Evolutionary conservation across 2,888 invertebrate species (phyloP), one percentile per base, ranked within the genome.

Genomic region (Kryphioiulus occultus): DNA sequence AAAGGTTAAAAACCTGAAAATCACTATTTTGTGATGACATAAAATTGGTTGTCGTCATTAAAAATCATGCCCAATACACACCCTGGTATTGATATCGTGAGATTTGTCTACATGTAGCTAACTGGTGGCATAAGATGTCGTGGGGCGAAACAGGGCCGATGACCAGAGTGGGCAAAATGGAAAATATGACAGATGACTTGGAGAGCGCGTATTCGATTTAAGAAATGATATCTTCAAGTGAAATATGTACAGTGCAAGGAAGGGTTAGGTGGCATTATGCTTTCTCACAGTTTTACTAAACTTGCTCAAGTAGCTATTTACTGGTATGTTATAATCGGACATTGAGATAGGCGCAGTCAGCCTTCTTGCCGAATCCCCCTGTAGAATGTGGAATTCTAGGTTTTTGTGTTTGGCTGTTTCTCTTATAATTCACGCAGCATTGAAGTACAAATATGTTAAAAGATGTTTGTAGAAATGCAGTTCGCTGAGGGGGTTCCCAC

Each of bases 401-500:
- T 22, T 68, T 68, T 68, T 68, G 26, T 68, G 68, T 68, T 68
- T 68, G 26, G 26, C 10, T 5, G 10, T 26, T 68, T 53, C 53
- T 53, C n/a, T n/a, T 53, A n/a, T 53, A 53, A n/a, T 53, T 68
- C 68, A 10, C 68, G 68, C 68, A 68, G 68, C 68, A 68, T 68
- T 26, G 68, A 68, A 26, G 68, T 12, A 68, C 19, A 68, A 68
- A 10, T 68, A 68, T 68, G 68, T 68, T 68, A 68, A 22, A 68
- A 68, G 68, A 68, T 68, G 68, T 68, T 68, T 68, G 68, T 26
- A 68, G 68, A 68, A 68, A 68, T 68, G 68, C 68, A 68, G 68
- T 68, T 68, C 68, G 68, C 68, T 68, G 68, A 68, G 68, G 68
- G 68, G 68, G 68, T 68, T 68, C 68, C 68, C 68, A 68, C 68